These are phyloP conservation scores for Opisthograptis luteolata DNA, from an alignment of 2,888 invertebrate genomes.

Conservation along the genomic window DNA sequence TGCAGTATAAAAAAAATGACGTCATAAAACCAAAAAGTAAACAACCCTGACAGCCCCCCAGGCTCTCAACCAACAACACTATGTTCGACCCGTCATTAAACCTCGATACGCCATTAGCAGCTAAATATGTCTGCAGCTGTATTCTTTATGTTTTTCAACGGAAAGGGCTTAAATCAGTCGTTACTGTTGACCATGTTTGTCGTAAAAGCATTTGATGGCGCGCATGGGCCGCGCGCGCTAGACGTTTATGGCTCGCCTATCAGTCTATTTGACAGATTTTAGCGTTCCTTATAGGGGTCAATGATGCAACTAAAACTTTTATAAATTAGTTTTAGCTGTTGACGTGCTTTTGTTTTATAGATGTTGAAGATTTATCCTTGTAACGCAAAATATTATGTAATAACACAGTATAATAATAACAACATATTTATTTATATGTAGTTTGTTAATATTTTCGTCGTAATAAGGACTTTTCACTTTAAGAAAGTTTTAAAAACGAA, in stretches of 20 bases:
- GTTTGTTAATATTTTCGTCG: too few species aligned
- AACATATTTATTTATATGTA: too few species aligned
- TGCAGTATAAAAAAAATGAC: too few species aligned
- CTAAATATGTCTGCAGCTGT: conserved; percentile 74
- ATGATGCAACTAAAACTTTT: conserved; percentile 12
- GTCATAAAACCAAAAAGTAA: conserved; percentile 22
- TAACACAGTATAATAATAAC: too few species aligned
- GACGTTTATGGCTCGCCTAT: conserved; percentile 63
- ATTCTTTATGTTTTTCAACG: conserved; percentile 68
- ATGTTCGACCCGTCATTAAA: conserved; percentile 26
- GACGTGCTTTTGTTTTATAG: too few species aligned
- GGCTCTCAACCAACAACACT: conserved; percentile 22
- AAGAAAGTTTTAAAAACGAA: too few species aligned
- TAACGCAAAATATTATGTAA: too few species aligned
- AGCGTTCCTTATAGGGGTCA: conserved; percentile 27
- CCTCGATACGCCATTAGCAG: conserved; percentile 56
- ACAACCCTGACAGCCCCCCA: conserved; percentile 9
- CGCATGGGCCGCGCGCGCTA: conserved; percentile 59
- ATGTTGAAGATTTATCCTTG: too few species aligned
- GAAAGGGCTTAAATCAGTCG: conserved; percentile 71
- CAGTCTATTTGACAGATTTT: conserved; percentile 46
- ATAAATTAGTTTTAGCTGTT: not conserved
- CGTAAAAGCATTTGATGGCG: conserved; percentile 73
- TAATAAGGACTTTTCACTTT: too few species aligned
- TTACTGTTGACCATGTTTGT: conserved; percentile 66